Evolutionary conservation across 2,113 vertebrate genomes (phyloP).

Genomic region (Tichodroma muraria): DNA sequence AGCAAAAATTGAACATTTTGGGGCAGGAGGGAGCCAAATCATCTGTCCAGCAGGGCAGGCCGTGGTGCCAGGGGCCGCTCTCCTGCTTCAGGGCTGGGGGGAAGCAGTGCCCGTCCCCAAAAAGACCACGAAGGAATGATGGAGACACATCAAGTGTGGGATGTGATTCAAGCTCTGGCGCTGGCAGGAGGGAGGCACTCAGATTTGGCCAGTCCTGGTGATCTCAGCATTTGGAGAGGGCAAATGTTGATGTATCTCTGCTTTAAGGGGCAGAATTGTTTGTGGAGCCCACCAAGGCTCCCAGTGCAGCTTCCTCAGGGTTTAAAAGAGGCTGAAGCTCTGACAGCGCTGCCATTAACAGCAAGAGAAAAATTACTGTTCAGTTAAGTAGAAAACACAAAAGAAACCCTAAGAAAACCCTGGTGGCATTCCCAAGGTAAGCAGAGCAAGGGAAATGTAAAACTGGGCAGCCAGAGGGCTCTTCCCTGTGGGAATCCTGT

Average conservation of each 20-base stretch:
- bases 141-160: neutral
- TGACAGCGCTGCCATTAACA: neutral
- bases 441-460: neutral
- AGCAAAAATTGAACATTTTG: neutral
- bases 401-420: neutral
- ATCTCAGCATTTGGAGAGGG: neutral
- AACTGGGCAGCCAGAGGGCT: neutral
- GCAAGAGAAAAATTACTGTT: neutral
- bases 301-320: neutral
- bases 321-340: neutral
- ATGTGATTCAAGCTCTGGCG: neutral
- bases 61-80: neutral
- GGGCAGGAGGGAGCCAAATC: neutral
- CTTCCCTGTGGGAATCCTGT: neutral
- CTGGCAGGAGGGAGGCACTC: neutral
- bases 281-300: neutral
- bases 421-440: neutral
- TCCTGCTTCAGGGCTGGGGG: neutral
- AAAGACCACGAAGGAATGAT: neutral
- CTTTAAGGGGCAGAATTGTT: neutral
- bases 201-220: neutral
- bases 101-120: neutral
- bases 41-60: neutral
- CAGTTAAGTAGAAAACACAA: neutral
- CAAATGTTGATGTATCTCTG: neutral